Base-by-base conservation (phyloP, 2,797 vertebrate species). In the Columba guinea region DNA sequence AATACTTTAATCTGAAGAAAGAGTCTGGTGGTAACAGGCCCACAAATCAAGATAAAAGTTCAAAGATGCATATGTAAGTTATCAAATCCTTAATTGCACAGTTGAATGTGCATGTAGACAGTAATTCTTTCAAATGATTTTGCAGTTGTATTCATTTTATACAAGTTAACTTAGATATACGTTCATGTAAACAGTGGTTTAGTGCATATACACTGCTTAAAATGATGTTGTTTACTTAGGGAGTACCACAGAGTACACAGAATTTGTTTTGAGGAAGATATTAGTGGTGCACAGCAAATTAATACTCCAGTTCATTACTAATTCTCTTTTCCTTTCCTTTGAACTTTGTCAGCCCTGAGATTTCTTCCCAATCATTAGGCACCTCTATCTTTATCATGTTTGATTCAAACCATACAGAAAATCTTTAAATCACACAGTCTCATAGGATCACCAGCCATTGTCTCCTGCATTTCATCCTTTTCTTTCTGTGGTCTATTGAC, bases 41-140 rank as follows among this genome's bases (percentile, higher is more conserved):
- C 73, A 75, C 75, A 94, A 88, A 90, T 90, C 85, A 88, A 95
- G 90, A 96, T 81, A 81, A 90, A 86, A 75, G 34, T 84, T 95
- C 85, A 94, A 95, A 94, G 79, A 76, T 84, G 44, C 8, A 6
- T 48, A 44, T 34, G 28, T 71, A 89, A 94, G 60, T 30, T 91
- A 87, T 70, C 67, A 86, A 94, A 60, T 7, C 24, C 60, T 79
- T 93, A 84, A 80, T 37, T 94, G 75, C 27, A 53, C 44, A 32
- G 35, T 7, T 76, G 77, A 73, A 68, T 46, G 26, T 70, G 34
- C 55, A 62, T 78, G 20, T 34, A 89, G 75, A 37, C 23, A 37
- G 34, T n/a, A n/a, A 19, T 88, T 62, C 51, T 87, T 81, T 55
- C 28, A 52, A 86, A 82, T 67, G 7, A 20, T 75, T 90, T 82